A percentile compares a stretch with the other conserved stretches of the same genome.
phyloP scores from a whole-genome alignment of 2,113 vertebrate genomes.

The Nyctibius bracteatus region DNA sequence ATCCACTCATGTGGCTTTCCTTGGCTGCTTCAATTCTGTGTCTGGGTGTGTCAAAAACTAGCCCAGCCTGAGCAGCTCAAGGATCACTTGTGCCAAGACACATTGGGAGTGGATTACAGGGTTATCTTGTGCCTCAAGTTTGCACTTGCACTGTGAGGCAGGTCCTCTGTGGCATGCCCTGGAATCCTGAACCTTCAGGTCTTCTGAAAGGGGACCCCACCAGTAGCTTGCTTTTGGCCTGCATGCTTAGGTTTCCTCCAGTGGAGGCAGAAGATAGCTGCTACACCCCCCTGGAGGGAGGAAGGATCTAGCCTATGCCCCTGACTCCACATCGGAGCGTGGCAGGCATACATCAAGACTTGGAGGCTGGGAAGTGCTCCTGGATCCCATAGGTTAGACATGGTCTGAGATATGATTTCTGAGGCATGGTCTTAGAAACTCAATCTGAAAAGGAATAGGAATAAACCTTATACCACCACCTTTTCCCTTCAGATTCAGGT shows the following conservation, averaged over 20 bases:
- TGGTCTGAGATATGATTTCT: background rate
- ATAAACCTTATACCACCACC: background rate
- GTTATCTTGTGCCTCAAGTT: background rate
- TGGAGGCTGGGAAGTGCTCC: background rate
- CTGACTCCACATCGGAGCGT: rapidly evolving
- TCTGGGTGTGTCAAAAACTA: constrained; percentile 3
- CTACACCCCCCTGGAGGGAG: background rate
- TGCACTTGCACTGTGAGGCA: background rate
- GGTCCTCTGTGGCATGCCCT: background rate
- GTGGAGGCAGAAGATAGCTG: background rate
- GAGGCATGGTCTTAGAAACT: background rate
- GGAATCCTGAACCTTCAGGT: background rate
- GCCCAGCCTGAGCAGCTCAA: background rate
- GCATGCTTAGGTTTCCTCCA: background rate
- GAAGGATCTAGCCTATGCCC: background rate
- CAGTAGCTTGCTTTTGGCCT: background rate
- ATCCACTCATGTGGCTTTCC: background rate
- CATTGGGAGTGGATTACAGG: background rate
- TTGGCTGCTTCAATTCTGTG: background rate
- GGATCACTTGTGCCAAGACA: background rate
- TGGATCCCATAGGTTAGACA: background rate
- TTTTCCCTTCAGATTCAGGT: background rate
- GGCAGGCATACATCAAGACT: background rate
- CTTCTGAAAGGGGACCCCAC: background rate
- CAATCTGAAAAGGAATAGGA: background rate